Percentiles rank a stretch among this genome's conserved stretches.
Conservation (phyloP, 2,113 vertebrate species). For the Cryptotis parvus region DNA sequence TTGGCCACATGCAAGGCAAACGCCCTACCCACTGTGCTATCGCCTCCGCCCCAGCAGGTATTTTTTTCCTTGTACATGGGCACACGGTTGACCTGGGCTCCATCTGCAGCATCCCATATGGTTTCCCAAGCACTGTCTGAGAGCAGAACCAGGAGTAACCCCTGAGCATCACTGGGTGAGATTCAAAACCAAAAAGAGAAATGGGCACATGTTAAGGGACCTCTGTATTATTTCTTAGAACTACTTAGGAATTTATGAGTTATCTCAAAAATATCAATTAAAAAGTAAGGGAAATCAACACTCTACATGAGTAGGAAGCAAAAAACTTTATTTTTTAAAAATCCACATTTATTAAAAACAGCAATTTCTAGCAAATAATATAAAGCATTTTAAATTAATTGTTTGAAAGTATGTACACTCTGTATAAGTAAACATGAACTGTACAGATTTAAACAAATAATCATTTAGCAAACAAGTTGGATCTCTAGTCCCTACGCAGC, state of each 20-base stretch:
- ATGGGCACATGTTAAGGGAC: background rate
- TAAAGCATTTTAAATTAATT: constrained; percentile 91
- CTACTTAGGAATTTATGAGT: background rate
- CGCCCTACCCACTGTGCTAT: too few relatives aligned
- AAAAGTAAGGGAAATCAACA: constrained; percentile 62
- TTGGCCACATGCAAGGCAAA: too few relatives aligned
- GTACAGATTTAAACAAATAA: constrained; percentile 88
- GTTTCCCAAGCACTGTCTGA: too few relatives aligned
- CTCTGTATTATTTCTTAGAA: background rate
- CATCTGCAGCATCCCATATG: too few relatives aligned
- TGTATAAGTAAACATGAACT: constrained; percentile 88
- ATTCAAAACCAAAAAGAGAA: too few relatives aligned
- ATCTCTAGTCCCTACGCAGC: constrained; percentile 72
- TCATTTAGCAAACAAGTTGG: constrained; percentile 82
- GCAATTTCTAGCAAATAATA: constrained; percentile 89
- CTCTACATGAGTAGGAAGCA: constrained; percentile 83
- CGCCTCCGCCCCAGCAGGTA: too few relatives aligned
- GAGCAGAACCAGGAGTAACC: too few relatives aligned
- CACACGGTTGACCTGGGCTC: too few relatives aligned
- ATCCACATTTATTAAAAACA: constrained; percentile 88
- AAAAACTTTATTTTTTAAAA: constrained; percentile 86
- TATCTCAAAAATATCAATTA: background rate
- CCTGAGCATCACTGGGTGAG: too few relatives aligned
- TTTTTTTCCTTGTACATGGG: too few relatives aligned
- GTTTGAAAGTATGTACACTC: constrained; percentile 88